phyloP scores from a whole-genome alignment of 2,888 invertebrate genomes.

The Oxytorus armatus region DNA sequence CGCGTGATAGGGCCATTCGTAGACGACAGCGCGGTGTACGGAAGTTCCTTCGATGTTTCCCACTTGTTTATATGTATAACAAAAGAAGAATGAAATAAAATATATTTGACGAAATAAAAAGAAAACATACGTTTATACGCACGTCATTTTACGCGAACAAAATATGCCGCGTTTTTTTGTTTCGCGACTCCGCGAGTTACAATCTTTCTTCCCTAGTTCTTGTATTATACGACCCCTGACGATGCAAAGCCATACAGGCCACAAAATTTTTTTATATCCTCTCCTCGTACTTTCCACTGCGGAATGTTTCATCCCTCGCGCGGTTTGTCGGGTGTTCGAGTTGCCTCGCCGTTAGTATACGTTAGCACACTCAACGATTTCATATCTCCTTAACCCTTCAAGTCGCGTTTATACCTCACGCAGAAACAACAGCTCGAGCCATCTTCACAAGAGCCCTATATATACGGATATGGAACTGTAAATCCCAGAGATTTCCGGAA shows the following conservation, averaged over 20 bases:
- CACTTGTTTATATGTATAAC: slow-evolving; percentile 1
- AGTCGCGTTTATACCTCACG: slow-evolving; percentile 14
- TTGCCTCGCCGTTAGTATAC: slow-evolving; percentile 25
- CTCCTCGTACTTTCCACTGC: slow-evolving; percentile 8
- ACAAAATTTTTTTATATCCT: slow-evolving; percentile 38
- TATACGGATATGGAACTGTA: slow-evolving; percentile 61
- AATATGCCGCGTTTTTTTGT: too few relatives aligned
- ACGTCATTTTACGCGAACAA: slow-evolving; percentile 25
- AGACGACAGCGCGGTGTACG: neutral
- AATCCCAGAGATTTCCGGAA: slow-evolving; percentile 64
- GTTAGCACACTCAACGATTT: slow-evolving; percentile 52
- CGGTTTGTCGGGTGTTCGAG: slow-evolving; percentile 37
- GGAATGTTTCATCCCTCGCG: slow-evolving; percentile 4
- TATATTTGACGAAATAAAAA: neutral
- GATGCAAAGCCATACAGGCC: slow-evolving; percentile 1
- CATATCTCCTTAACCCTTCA: slow-evolving; percentile 58
- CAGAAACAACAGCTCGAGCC: slow-evolving; percentile 42
- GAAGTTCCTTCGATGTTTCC: slow-evolving; percentile 29
- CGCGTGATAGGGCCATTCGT: slow-evolving; percentile 54
- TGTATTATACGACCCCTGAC: neutral
- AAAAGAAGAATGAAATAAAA: slow-evolving; percentile 19
- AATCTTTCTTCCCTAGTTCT: too few relatives aligned
- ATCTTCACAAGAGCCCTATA: slow-evolving; percentile 33
- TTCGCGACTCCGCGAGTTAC: too few relatives aligned
- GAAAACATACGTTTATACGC: neutral